These are phyloP conservation scores for Hydrotaea diabolus DNA, from an alignment of 2,888 invertebrate genomes.

Conservation along the genomic window DNA sequence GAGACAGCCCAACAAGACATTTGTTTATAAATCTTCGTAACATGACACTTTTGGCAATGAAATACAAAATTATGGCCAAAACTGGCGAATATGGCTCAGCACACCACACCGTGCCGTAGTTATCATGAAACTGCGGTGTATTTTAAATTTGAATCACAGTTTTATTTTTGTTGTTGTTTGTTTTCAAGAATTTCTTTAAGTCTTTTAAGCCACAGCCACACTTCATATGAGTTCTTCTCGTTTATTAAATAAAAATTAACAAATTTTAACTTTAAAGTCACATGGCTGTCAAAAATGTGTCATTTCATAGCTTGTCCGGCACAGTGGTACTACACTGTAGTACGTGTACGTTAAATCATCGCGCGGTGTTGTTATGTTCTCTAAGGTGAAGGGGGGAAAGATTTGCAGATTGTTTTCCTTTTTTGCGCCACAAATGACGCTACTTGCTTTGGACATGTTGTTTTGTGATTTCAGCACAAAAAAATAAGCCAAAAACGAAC, in stretches of 20 bases:
- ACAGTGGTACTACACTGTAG: not conserved
- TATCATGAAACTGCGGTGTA: slow-evolving; percentile 6
- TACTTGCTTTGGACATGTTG: slow-evolving; percentile 63
- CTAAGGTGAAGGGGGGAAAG: not conserved
- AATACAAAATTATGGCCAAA: slow-evolving; percentile 79
- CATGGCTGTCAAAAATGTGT: slow-evolving; percentile 67
- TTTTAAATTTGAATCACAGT: slow-evolving; percentile 39
- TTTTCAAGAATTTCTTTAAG: slow-evolving; percentile 39
- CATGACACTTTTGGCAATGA: slow-evolving; percentile 81
- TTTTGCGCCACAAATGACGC: slow-evolving; percentile 58
- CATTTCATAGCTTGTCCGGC: slow-evolving; percentile 50
- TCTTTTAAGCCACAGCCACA: too few species aligned
- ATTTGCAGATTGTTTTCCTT: not conserved
- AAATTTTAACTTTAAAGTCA: slow-evolving; percentile 64
- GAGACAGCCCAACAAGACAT: slow-evolving; percentile 67
- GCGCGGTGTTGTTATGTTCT: not conserved
- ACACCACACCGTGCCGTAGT: not conserved
- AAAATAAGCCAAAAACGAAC: slow-evolving; percentile 14
- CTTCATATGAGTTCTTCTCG: too few species aligned
- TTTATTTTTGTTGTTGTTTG: not conserved
- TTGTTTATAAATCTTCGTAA: slow-evolving; percentile 80
- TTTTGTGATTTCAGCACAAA: not conserved
- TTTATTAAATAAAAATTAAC: slow-evolving; percentile 66
- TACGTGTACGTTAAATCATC: not conserved
- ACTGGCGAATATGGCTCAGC: slow-evolving; percentile 76